Base-by-base conservation (phyloP, 2,888 invertebrate genomes). In the Apamea anceps region DNA sequence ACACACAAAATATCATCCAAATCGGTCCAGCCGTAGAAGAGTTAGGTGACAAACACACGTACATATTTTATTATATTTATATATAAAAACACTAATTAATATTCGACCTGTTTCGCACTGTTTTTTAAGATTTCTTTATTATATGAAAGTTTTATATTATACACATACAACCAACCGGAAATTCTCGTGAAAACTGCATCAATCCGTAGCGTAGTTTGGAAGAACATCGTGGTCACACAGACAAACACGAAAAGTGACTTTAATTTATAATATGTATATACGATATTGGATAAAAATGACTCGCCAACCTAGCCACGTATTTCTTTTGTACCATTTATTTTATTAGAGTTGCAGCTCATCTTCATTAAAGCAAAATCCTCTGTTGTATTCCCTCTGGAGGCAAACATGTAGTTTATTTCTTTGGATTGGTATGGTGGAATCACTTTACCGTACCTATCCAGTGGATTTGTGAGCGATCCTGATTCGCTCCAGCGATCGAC, bases 401-500 rank as follows among this genome's bases (percentile, higher is more conserved):
- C 5, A 71, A 71, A 71, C 15, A 37, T 18, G 25, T 37, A 37
- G 32, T 71, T 54, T 25, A 18, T 71, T 71, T 32, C 4, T 28
- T 32, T 32, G 70, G 51, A 32, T 51, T 51, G 18, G 18, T 37
- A 37, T 37, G 25, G 37, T 28, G 7, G 18, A 25, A 72, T 18
- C 15, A 28, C 57, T n/a, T 77, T 6, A 57, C 12, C 28, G 45
- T 72, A 32, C 32, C 32, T 32, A 66, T 62, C 51, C 15, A 54
- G 45, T 67, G 66, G 54, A 71, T 78, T 68, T 66, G 67, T 63
- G 45, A 62, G 63, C 37, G 12, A 63, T n/a, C 68, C 28, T 48
- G 28, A 45, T 75, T 72, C 79, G 37, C 77, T 80, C 66, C 75
- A 86, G 79, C 28, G 77, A 80, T 63, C 72, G 79, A 76, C 70